Base-by-base conservation (phyloP, 2,113 vertebrate species). In the Dipodomys ordii region DNA sequence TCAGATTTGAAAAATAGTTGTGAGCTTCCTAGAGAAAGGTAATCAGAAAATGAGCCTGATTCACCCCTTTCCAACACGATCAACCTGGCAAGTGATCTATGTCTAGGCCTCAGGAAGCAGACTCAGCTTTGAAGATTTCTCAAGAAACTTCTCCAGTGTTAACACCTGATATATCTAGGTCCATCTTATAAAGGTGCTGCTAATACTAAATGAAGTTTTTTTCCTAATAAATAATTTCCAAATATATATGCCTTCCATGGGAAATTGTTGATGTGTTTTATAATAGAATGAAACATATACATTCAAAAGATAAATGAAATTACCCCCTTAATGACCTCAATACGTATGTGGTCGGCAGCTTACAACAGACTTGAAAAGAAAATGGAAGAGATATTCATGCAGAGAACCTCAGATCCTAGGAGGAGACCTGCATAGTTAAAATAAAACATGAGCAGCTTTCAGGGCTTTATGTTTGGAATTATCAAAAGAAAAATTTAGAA, bases 231-330 rank as follows among this genome's bases (percentile, higher is more conserved):
- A 57, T 1, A 19, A 23, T 53, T 78, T 90, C 1, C 44, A 89
- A 74, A 91, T 22, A 19, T n/a, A 85, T 3, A 57, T 92, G 44
- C 67, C 35, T 68, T 92, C 74, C 73, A 30, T 80, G 68, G 53
- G 3, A 68, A 93, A 32, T 79, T 80, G 57, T 82, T 49, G 39
- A 7, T 85, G 30, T 73, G 49, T 86, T 88, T 92, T 46, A 57
- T 60, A 80, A 67, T 15, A 82, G 67, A 79, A 87, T 27, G 57
- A 87, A 74, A 77, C 1, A 20, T 5, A 68, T 35, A 28, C 65
- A 57, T 83, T 79, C 11, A 87, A 79, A 93, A 60, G 53, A 91
- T 13, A 53, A 88, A 32, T 73, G 92, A 83, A 77, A 69, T 32
- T 23, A 49, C 35, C 82, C 19, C 13, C 92, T 77, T 84, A 49